Evolutionary conservation across 2,888 invertebrate genomes (phyloP).

Genomic region (Enoplolaimus lenunculus): DNA sequence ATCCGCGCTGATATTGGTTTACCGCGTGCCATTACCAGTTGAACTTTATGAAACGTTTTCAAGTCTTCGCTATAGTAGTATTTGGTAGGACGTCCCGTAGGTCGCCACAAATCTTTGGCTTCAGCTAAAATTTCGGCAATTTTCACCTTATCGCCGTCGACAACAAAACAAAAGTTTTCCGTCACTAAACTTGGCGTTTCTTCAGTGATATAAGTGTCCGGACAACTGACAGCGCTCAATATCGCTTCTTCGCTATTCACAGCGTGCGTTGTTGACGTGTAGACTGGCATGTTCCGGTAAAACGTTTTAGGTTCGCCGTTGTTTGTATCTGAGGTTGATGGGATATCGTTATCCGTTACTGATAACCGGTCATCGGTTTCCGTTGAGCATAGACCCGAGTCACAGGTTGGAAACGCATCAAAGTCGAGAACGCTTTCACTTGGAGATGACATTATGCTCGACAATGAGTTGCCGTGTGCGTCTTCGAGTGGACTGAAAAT

Average conservation of each 20-base stretch:
- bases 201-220: constrained; percentile 19
- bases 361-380: no score
- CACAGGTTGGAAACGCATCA: no score
- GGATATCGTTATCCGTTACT: no score
- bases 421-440: no score
- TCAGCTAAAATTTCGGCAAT: constrained; percentile 34
- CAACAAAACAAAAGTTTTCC: constrained; percentile 33
- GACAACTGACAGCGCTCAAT: constrained; percentile 12
- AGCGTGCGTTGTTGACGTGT: neutral
- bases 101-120: constrained; percentile 28
- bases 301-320: no score
- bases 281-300: no score
- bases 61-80: constrained; percentile 33
- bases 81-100: constrained; percentile 31
- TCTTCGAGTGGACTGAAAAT: no score
- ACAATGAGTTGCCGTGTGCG: no score
- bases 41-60: constrained; percentile 29
- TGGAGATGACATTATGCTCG: no score
- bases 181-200: constrained; percentile 30
- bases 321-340: no score
- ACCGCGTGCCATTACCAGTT: neutral
- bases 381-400: no score
- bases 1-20: constrained; percentile 12
- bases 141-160: constrained; percentile 32
- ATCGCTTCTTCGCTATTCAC: constrained; percentile 19